Evolutionary conservation across 2,797 vertebrate species (phyloP), one percentile per base, ranked within the genome.

Genomic region (Craterocephalus amniculus): DNA sequence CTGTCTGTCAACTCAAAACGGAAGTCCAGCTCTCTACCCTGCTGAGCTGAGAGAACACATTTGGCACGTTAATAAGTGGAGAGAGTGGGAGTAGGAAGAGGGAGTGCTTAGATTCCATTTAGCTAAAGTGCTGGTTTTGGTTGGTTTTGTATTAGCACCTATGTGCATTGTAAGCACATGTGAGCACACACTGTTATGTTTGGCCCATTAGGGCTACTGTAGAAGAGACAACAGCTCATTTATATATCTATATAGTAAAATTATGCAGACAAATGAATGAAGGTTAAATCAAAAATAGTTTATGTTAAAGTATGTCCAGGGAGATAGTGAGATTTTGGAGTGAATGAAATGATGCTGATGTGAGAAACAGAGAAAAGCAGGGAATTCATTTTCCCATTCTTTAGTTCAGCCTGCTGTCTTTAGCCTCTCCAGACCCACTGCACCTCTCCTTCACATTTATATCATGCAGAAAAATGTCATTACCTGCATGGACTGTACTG

Each of bases 301-400:
- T 34, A 35, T 63, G 22, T 63, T 22, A 14, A 3, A 0, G 6
- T 14, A 26, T 6, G 22, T 27, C 38, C 58, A 27, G 63, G 26
- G 63, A 63, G 9, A 45, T 1, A 26, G 58, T 38, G 34, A 20
- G 20, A 6, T 22, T 63, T 57, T 49, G 58, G 63, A 27, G 63
- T 81, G 52, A 27, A 74, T 68, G 43, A 54, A 34, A 34, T 82
- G 59, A 64, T 74, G 72, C 63, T 52, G 58, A 54, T 18, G 55
- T 82, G 83, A 74, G 63, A 81, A 83, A 74, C 32, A 69, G 76
- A 64, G 58, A 69, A 36, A 83, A 74, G 83, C 84, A 79, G 57
- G 66, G 69, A 89, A 89, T 91, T 76, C 32, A 35, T 10, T 13
- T 63, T 74, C 72, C 57, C 22, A 9, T 35, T 72, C 59, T 61